Base-by-base conservation (phyloP, 2,113 vertebrate species). In the Chiloscyllium plagiosum region DNA sequence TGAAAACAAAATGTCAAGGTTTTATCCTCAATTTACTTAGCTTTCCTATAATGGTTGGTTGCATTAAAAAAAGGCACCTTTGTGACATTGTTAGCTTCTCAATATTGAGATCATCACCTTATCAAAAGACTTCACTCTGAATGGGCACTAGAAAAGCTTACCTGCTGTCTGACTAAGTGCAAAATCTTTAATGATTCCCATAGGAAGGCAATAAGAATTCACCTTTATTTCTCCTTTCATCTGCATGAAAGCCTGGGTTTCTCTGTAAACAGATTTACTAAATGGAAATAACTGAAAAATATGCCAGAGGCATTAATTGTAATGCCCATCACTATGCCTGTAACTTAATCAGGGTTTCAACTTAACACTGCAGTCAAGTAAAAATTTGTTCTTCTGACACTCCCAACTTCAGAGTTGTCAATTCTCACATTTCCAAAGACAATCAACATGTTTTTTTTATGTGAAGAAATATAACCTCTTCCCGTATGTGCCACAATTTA, bases 391-490 rank as follows among this genome's bases (percentile, higher is more conserved):
- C 42, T 26, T 94, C 37, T 72, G 66, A 94, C 37, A 94, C 37
- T 95, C 26, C 42, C 94, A 95, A 72, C 94, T 95, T 95, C 68
- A 95, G 42, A 52, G 68, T 72, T 95, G 33, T 95, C 37, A 95
- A 72, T 95, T 72, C 94, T 95, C 94, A 95, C 69, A 95, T 95
- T 95, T 72, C 94, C 94, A 72, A 33, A 72, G 94, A 72, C 37
- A 72, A 13, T 95, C 69, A 72, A 42, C 33, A 19, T 26, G 42
- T 20, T 56, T 37, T 95, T 47, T 50, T 95, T 72, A 72, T 95
- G 37, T 72, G 68, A 72, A 72, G 94, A 95, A 95, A 72, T 70
- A 72, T 95, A 95, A 95, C 68, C 94, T 95, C 94, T 72, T 26
- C 33, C 26, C 33, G 4, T 95, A 52, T 42, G 69, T 95, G 94